Conservation (phyloP, 2,113 vertebrate species). For the Hemicordylus capensis region DNA sequence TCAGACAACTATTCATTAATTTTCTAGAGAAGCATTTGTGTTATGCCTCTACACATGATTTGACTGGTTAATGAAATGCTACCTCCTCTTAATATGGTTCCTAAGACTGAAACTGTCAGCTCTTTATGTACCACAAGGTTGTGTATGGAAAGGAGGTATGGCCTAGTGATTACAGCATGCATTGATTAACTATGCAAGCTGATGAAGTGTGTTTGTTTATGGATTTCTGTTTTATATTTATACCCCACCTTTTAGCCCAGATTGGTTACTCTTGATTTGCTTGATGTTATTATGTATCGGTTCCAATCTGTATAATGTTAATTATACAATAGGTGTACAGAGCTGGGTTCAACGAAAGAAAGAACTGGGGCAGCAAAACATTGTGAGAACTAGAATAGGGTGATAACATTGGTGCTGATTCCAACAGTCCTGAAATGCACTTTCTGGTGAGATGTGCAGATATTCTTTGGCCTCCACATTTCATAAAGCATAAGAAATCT, state of each 20-base stretch:
- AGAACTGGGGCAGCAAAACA: background rate
- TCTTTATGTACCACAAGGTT: background rate
- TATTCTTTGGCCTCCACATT: too few species aligned
- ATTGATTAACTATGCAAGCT: background rate
- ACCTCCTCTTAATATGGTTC: slow-evolving; percentile 38
- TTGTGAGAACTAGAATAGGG: background rate
- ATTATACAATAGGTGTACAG: background rate
- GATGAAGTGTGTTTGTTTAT: background rate
- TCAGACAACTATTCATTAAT: slow-evolving; percentile 54
- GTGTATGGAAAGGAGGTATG: background rate
- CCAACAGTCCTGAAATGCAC: too few species aligned
- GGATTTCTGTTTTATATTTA: too few species aligned
- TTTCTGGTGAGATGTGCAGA: too few species aligned
- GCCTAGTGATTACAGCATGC: slow-evolving; percentile 9
- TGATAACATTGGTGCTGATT: background rate
- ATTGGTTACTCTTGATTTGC: background rate
- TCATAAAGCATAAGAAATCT: background rate
- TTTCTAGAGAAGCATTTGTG: slow-evolving; percentile 25
- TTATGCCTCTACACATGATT: slow-evolving; percentile 44
- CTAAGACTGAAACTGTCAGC: slow-evolving; percentile 38
- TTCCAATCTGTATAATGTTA: background rate
- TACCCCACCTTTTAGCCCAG: too few species aligned
- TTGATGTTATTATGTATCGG: background rate
- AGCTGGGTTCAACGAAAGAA: background rate
- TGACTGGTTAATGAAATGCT: slow-evolving; percentile 47